A percentile compares a stretch with the other conserved stretches of the same genome.
Conservation (phyloP, 2,797 vertebrate species). For the Gymnocypris eckloni region DNA sequence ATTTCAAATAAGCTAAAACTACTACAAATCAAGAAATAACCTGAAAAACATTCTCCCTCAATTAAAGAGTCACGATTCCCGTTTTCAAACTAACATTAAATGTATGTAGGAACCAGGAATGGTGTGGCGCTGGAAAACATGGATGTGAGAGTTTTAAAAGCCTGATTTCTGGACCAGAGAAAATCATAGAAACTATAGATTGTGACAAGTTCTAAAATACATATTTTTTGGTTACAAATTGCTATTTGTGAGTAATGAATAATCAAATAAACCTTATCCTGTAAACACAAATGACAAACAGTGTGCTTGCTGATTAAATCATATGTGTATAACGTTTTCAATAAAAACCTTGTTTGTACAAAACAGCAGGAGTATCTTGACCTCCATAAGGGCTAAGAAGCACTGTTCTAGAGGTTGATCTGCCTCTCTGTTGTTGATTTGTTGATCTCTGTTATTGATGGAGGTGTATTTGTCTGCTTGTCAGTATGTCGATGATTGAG, state of each 20-base stretch:
- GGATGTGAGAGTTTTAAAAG: background rate
- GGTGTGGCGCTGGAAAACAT: too few relatives aligned
- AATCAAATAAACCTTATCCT: background rate
- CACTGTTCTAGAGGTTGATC: background rate
- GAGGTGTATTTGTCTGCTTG: background rate
- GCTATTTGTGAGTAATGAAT: too few relatives aligned
- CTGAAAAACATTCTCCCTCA: background rate
- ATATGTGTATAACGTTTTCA: background rate
- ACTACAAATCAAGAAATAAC: background rate
- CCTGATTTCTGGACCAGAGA: background rate
- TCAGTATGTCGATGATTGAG: slow-evolving; percentile 86
- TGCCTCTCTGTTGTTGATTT: background rate
- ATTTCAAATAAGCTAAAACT: background rate
- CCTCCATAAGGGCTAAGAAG: background rate
- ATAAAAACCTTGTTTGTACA: too few relatives aligned
- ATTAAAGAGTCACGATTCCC: background rate
- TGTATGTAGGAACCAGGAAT: background rate
- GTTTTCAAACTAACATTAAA: background rate
- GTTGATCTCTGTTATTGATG: background rate
- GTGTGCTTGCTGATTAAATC: background rate
- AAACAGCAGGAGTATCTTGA: too few relatives aligned
- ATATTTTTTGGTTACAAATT: too few relatives aligned
- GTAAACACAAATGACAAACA: background rate
- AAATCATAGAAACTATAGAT: background rate
- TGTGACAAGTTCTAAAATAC: background rate